Percentiles rank a stretch among this genome's conserved stretches.
Conservation (phyloP, 1,140 invertebrate genomes). For the Lerema accius region DNA sequence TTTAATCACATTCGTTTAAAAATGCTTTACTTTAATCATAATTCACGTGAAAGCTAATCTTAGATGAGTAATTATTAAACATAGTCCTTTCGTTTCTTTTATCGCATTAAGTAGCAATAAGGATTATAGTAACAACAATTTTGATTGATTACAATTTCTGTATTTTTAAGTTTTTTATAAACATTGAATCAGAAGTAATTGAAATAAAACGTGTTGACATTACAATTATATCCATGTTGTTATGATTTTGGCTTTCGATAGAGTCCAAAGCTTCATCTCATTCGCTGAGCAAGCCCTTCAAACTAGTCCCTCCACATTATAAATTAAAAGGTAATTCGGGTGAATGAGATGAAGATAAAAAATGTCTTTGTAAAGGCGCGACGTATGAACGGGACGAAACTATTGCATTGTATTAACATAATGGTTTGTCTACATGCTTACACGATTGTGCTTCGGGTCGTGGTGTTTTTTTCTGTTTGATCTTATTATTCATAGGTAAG, state of each 20-base stretch:
- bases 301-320: slow-evolving; percentile 40
- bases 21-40: too few relatives aligned
- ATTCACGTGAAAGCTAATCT: too few relatives aligned
- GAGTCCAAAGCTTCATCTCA: slow-evolving; percentile 2
- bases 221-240: too few relatives aligned
- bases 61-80: too few relatives aligned
- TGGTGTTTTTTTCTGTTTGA: slow-evolving; percentile 61
- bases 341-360: slow-evolving; percentile 57
- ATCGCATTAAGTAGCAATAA: too few relatives aligned
- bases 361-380: slow-evolving; percentile 45
- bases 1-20: too few relatives aligned
- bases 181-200: too few relatives aligned
- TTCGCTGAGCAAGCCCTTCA: slow-evolving; percentile 3
- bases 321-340: slow-evolving; percentile 56
- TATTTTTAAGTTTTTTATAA: too few relatives aligned
- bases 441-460: slow-evolving; percentile 58
- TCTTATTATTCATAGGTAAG: slow-evolving; percentile 76
- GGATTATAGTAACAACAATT: too few relatives aligned
- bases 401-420: slow-evolving; percentile 70
- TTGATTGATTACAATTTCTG: too few relatives aligned
- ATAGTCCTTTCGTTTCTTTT: too few relatives aligned
- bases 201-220: too few relatives aligned
- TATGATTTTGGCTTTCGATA: not conserved
- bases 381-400: slow-evolving; percentile 45
- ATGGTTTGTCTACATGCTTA: slow-evolving; percentile 68